Percentiles rank a stretch among this genome's conserved stretches.
phyloP scores from a whole-genome alignment of 2,113 vertebrate species.

The Coracopsis vasa region DNA sequence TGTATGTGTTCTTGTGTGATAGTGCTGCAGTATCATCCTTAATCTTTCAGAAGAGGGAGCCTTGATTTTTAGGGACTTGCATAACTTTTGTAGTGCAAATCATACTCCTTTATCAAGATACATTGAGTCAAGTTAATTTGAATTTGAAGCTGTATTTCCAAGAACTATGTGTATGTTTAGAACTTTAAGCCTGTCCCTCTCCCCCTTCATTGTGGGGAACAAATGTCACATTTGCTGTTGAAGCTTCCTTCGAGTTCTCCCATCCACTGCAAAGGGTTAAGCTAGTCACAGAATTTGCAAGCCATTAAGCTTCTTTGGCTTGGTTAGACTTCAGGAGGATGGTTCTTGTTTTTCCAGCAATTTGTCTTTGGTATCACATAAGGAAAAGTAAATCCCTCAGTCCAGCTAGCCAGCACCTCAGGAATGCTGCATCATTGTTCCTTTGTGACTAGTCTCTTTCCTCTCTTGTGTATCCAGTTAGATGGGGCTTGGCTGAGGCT shows the following conservation, averaged over 20 bases:
- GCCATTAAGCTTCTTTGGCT: neutral
- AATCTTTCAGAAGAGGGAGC: neutral
- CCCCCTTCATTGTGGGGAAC: fast-evolving
- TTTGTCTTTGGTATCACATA: neutral
- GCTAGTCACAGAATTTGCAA: neutral
- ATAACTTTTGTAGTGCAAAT: neutral
- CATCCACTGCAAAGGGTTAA: neutral
- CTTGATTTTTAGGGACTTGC: neutral
- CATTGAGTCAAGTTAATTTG: neutral
- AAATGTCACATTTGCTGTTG: neutral
- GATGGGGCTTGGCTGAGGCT: neutral
- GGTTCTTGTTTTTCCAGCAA: neutral
- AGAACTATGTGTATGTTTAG: neutral
- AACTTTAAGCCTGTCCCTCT: neutral
- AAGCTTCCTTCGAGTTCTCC: neutral
- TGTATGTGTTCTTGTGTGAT: neutral
- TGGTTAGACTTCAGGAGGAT: neutral
- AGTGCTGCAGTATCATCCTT: neutral
- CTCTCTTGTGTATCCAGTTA: neutral
- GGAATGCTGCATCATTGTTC: neutral
- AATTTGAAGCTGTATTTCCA: neutral
- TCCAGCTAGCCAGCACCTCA: neutral
- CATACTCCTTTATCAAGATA: neutral
- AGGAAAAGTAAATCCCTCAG: neutral
- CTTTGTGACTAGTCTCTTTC: neutral